Percentiles rank a stretch among this genome's conserved stretches.
Conservation (phyloP, 1,140 invertebrate species). For the Drosophila obscura region DNA sequence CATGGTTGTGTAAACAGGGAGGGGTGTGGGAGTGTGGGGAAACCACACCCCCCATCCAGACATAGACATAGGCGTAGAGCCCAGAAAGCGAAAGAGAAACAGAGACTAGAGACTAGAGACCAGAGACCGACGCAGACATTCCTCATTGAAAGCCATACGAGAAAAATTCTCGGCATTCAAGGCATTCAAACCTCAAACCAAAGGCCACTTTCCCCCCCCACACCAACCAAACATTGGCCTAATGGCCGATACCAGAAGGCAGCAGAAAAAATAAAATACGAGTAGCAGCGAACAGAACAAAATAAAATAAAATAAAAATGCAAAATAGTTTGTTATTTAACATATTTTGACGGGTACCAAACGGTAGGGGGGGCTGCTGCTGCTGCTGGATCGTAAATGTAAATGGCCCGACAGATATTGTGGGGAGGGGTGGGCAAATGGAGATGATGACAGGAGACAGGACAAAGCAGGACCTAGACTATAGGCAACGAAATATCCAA, state of each 20-base stretch:
- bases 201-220: background rate
- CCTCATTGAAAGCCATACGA: constrained; percentile 59
- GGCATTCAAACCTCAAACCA: constrained; percentile 51
- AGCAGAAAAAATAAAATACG: constrained; percentile 5
- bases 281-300: constrained; percentile 16
- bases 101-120: background rate
- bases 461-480: constrained; percentile 6
- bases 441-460: constrained; percentile 67
- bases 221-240: constrained; percentile 46
- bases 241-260: constrained; percentile 27
- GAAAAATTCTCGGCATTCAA: constrained; percentile 58
- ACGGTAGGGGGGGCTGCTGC: background rate
- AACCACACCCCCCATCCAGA: too few species aligned
- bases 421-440: background rate
- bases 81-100: constrained; percentile 1
- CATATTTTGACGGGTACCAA: constrained; percentile 68
- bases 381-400: constrained; percentile 51
- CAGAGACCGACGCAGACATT: constrained; percentile 33
- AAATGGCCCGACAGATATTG: constrained; percentile 66
- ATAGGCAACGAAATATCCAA: constrained; percentile 2
- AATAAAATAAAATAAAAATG: constrained; percentile 73
- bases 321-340: constrained; percentile 82
- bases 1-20: constrained; percentile 70
- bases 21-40: background rate
- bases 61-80: background rate